Base-by-base conservation (phyloP, 1,140 invertebrate genomes). In the Dinoponera quadriceps region DNA sequence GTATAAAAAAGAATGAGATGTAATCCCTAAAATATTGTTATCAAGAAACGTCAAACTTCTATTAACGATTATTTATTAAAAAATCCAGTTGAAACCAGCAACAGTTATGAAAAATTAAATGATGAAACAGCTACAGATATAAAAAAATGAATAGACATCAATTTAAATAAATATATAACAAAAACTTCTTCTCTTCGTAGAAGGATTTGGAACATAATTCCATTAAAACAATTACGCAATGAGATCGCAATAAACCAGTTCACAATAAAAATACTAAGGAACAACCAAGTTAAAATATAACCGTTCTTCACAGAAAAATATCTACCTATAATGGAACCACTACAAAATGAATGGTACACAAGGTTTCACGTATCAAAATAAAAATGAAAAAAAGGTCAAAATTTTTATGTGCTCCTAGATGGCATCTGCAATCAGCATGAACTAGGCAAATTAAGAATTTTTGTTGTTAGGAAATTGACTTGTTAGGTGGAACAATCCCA, bases 341-440 rank as follows among this genome's bases (percentile, higher is more conserved):
- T 59, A 0, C 38, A 60, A 60, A 33, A 4, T n/a, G n/a, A n/a
- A n/a, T n/a, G n/a, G n/a, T n/a, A n/a, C n/a, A n/a, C n/a, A n/a
- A n/a, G n/a, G n/a, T 3, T 38, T 13, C 4, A 62, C 54, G 2
- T 74, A 62, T 2, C 33, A 74, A 49, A 1, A 16, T 11, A 74
- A 74, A 49, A 16, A 27, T 48, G 38, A 74, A 4, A 62, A 27
- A 74, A 74, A 27, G 1, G 60, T 60, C 25, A 60, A 74, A 74
- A 22, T 60, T n/a, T n/a, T n/a, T n/a, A n/a, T n/a, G n/a, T n/a
- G n/a, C n/a, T n/a, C n/a, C n/a, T n/a, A n/a, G n/a, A n/a, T n/a
- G n/a, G n/a, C n/a, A n/a, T n/a, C n/a, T n/a, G n/a, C n/a, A n/a
- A n/a, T n/a, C n/a, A n/a, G n/a, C n/a, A n/a, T n/a, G n/a, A n/a